Conservation (phyloP, 2,113 vertebrate genomes). For the Ophiodon elongatus region DNA sequence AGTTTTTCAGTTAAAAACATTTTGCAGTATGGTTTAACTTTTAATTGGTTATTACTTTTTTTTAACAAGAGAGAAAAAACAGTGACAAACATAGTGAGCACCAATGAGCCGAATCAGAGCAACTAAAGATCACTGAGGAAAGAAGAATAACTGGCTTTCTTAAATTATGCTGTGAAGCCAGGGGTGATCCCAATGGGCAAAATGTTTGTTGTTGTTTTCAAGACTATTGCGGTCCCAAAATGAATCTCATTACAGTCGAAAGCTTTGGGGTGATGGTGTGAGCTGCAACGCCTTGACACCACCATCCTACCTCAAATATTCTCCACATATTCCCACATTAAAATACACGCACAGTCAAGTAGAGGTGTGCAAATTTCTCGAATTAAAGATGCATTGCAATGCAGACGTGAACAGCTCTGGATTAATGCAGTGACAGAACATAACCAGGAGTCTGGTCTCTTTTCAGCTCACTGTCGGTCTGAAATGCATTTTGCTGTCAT, state of each 20-base stretch:
- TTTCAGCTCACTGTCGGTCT: too few relatives aligned
- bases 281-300: conserved; percentile 30
- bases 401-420: too few relatives aligned
- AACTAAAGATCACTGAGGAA: conserved; percentile 9
- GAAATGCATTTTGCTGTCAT: too few relatives aligned
- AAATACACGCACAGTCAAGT: conserved; percentile 22
- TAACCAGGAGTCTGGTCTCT: not conserved
- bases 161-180: conserved; percentile 1
- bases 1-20: not conserved
- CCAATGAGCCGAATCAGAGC: conserved; percentile 11
- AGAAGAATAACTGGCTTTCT: conserved; percentile 31
- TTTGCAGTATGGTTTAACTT: conserved; percentile 8
- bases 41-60: conserved; percentile 22
- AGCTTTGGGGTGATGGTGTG: conserved; percentile 26
- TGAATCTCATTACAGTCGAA: conserved; percentile 54
- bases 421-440: too few relatives aligned
- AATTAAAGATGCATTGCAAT: not conserved
- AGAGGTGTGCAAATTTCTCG: too few relatives aligned
- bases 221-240: conserved; percentile 39
- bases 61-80: not conserved
- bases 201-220: conserved; percentile 36
- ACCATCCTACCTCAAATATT: conserved; percentile 27
- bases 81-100: not conserved
- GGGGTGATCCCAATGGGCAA: conserved; percentile 12
- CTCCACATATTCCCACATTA: conserved; percentile 8